Conservation (phyloP, 2,113 vertebrate genomes). For the Clinocottus analis region DNA sequence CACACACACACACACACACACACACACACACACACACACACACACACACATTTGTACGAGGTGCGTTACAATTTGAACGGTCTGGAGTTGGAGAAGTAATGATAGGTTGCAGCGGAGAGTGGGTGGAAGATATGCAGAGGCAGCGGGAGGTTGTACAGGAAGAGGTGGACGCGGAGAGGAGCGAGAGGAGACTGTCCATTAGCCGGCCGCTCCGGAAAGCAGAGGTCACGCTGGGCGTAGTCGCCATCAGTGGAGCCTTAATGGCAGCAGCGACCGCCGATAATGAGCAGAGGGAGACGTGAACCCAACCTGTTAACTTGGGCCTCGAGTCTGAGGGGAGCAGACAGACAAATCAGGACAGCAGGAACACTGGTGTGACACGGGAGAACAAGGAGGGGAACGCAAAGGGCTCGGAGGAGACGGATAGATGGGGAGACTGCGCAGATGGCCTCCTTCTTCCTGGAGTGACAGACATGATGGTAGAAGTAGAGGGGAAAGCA, state of each 20-base stretch:
- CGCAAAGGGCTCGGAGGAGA: slow-evolving; percentile 24
- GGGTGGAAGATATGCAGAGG: slow-evolving; percentile 17
- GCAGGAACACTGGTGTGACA: slow-evolving; percentile 32
- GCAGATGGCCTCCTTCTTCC: slow-evolving; percentile 63
- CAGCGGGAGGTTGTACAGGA: slow-evolving; percentile 1
- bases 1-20: slow-evolving; percentile 5
- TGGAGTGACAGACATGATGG: slow-evolving; percentile 57
- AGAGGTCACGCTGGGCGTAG: slow-evolving; percentile 52
- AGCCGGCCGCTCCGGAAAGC: slow-evolving; percentile 44
- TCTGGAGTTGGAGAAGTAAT: slow-evolving; percentile 6
- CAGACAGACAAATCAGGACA: slow-evolving; percentile 27
- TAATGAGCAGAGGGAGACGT: slow-evolving; percentile 48
- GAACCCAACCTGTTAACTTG: slow-evolving; percentile 56
- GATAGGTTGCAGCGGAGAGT: slow-evolving; percentile 6
- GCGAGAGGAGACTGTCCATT: slow-evolving; percentile 52
- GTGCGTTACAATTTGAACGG: slow-evolving; percentile 19
- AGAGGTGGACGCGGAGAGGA: slow-evolving; percentile 5
- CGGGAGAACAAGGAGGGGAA: slow-evolving; percentile 15
- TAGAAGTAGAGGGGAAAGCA: slow-evolving; percentile 51
- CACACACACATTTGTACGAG: neutral
- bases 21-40: neutral
- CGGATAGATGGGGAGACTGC: slow-evolving; percentile 17
- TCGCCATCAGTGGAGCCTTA: slow-evolving; percentile 39
- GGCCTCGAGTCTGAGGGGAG: slow-evolving; percentile 27
- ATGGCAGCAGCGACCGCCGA: slow-evolving; percentile 32